Evolutionary conservation across 2,888 invertebrate genomes (phyloP).

Genomic region (Kryphioiulus occultus): DNA sequence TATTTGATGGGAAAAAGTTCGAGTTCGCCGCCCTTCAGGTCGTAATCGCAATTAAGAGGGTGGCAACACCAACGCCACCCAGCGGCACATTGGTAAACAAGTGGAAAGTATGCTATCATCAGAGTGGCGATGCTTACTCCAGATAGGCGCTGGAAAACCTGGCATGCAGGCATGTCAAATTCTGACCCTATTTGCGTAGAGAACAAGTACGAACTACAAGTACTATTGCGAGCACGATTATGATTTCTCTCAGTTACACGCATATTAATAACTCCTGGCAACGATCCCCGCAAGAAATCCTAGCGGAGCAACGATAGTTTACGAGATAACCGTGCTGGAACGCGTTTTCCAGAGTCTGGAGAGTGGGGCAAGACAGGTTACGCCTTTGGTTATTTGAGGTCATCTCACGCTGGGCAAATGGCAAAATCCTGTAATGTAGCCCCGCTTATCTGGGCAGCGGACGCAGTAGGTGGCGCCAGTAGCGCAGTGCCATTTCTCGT

Average conservation of each 20-base stretch:
- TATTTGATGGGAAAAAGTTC: neutral
- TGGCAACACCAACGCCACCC: neutral
- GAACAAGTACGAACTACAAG: neutral
- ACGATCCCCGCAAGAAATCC: neutral
- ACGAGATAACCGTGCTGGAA: neutral
- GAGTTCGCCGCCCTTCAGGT: too few relatives aligned
- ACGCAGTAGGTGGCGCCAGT: neutral
- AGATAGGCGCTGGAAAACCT: neutral
- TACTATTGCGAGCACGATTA: neutral
- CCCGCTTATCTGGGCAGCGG: neutral
- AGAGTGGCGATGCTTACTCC: neutral
- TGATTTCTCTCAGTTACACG: neutral
- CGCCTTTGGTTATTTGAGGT: slow-evolving; percentile 5
- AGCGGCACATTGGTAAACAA: neutral
- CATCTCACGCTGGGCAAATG: neutral
- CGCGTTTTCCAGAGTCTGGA: neutral
- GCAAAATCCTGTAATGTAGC: neutral
- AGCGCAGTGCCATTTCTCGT: neutral
- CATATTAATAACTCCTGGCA: neutral
- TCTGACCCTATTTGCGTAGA: neutral
- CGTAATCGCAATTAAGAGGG: neutral
- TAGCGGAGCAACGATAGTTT: neutral
- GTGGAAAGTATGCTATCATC: neutral
- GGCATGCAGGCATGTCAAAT: neutral
- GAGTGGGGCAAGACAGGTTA: slow-evolving; percentile 5